Percentiles rank a stretch among this genome's conserved stretches.
Evolutionary conservation across 2,888 invertebrate species (phyloP).

Genomic region (Kryphioiulus occultus): DNA sequence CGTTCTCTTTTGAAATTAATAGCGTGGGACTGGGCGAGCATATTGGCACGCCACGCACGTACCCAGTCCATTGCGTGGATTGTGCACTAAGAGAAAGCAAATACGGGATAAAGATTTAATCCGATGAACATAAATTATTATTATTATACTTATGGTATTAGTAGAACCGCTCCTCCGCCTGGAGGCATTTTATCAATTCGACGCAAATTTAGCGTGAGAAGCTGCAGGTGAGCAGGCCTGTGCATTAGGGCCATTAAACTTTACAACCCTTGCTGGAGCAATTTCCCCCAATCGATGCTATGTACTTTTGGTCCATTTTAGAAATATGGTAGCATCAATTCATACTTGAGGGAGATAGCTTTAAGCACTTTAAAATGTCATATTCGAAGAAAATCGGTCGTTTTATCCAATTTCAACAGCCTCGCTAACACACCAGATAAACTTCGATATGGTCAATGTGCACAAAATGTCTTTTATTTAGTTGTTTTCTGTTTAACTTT

Average conservation of each 20-base stretch:
- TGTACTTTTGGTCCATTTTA: not conserved
- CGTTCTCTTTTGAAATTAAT: not conserved
- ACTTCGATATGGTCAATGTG: too few species aligned
- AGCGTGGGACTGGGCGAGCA: not conserved
- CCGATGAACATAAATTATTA: constrained; percentile 36
- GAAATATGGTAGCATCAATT: not conserved
- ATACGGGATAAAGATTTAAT: constrained; percentile 17
- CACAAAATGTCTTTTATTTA: too few species aligned
- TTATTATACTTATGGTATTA: constrained; percentile 7
- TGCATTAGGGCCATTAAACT: constrained; percentile 12
- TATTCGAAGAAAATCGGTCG: not conserved
- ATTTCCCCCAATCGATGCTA: not conserved
- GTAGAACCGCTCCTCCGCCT: not conserved
- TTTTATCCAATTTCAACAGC: not conserved
- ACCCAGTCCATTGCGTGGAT: not conserved
- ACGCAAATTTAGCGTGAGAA: not conserved
- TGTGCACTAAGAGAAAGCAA: constrained; percentile 13
- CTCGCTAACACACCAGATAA: too few species aligned
- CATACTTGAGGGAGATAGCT: not conserved
- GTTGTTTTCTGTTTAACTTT: too few species aligned
- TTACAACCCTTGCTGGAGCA: not conserved
- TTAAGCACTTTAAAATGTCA: not conserved
- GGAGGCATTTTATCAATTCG: not conserved
- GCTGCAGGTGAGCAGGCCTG: not conserved
- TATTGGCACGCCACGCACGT: not conserved